Percentiles rank a stretch among this genome's conserved stretches.
Evolutionary conservation across 2,888 invertebrate genomes (phyloP).

Genomic region (Philaethria dido): DNA sequence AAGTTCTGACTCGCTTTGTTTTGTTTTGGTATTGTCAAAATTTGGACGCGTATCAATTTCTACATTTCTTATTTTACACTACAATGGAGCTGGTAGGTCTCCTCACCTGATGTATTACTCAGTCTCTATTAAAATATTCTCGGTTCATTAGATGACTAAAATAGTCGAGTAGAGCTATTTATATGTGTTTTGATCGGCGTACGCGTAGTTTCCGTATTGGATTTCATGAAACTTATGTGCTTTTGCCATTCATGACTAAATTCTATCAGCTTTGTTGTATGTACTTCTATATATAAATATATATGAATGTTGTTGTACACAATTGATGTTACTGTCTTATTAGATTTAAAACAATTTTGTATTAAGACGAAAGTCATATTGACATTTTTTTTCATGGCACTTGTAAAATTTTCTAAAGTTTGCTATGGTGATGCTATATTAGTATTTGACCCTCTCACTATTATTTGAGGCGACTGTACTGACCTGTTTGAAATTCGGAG

Average conservation of each 20-base stretch:
- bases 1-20: conserved; percentile 26
- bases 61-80: neutral
- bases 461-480: neutral
- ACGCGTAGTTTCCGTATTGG: conserved; percentile 1
- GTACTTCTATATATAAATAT: no score
- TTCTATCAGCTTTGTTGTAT: no score
- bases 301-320: no score
- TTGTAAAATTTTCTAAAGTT: no score
- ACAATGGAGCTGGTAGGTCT: neutral
- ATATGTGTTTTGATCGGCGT: neutral
- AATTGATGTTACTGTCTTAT: no score
- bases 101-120: neutral
- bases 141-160: conserved; percentile 9
- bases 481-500: neutral
- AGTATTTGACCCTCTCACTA: no score
- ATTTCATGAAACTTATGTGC: conserved; percentile 1
- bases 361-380: no score
- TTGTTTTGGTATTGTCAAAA: conserved; percentile 14
- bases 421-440: no score
- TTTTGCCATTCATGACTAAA: conserved; percentile 14
- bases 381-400: no score
- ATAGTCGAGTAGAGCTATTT: neutral
- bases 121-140: neutral
- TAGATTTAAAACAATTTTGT: no score
- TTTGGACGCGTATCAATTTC: neutral